Evolutionary conservation across 2,888 invertebrate genomes (phyloP).

Genomic region (Chydorus sphaericus): DNA sequence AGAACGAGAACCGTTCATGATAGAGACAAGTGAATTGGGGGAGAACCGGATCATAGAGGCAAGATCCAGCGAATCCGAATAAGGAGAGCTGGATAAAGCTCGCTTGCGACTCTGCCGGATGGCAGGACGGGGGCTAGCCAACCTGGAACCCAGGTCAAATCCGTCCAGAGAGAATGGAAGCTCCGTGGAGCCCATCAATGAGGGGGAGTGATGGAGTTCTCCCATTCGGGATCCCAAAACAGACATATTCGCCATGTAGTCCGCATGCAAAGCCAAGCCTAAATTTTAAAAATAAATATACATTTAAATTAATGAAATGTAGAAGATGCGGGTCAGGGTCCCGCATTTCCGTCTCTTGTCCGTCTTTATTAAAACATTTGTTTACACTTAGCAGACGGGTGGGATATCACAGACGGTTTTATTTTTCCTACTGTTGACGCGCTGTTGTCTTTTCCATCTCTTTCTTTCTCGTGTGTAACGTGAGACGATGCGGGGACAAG

Average conservation of each 20-base stretch:
- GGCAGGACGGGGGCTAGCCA: constrained; percentile 49
- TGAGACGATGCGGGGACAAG: background rate
- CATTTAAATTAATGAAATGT: background rate
- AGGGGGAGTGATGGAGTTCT: constrained; percentile 41
- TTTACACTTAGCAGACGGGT: too few relatives aligned
- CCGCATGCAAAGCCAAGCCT: constrained; percentile 39
- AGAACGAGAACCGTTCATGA: constrained; percentile 67
- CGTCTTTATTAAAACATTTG: too few relatives aligned
- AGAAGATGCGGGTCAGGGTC: too few relatives aligned
- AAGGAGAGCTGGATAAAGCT: constrained; percentile 78
- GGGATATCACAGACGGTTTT: too few relatives aligned
- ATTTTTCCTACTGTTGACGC: background rate
- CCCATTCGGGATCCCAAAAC: constrained; percentile 34
- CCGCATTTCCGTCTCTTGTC: too few relatives aligned
- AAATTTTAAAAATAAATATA: too few relatives aligned
- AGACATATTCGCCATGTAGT: constrained; percentile 37
- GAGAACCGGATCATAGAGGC: constrained; percentile 92
- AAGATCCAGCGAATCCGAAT: constrained; percentile 88
- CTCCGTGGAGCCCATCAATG: constrained; percentile 67
- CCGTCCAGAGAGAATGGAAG: constrained; percentile 73
- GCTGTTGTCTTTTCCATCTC: background rate
- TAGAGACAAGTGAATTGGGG: constrained; percentile 72
- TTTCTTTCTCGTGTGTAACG: background rate
- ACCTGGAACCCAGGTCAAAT: constrained; percentile 37
- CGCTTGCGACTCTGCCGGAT: constrained; percentile 66